Base-by-base conservation (phyloP, 2,797 vertebrate genomes). In the Protonibea diacanthus region DNA sequence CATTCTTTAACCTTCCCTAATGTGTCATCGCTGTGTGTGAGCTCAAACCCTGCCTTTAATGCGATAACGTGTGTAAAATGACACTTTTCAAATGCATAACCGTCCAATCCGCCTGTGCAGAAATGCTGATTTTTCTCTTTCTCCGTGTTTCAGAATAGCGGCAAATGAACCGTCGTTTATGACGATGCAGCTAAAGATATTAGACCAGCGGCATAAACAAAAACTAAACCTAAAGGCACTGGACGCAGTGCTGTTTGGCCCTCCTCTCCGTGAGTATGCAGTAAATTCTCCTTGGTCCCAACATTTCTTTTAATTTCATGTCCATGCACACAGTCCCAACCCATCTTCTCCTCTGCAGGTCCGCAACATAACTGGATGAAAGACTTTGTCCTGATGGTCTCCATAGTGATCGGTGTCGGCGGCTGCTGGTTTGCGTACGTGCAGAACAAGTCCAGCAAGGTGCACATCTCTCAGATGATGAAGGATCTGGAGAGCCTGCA, bases 391-490 rank as follows among this genome's bases (percentile, higher is more conserved):
- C 95, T 99, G 83, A 97, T 97, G 84, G 90, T 99, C 88, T 99
- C 98, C 90, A 99, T 99, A 82, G 96, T 99, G 87, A 98, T 99
- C 56, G 98, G 98, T 1, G 96, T 99, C 47, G 98, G 98, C 5
- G 98, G 98, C 84, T 99, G 98, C 95, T 99, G 98, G 98, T 99
- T 99, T 89, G 98, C 98, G 15, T 99, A 99, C 47, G 95, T 97
- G 15, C 98, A 99, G 91, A 99, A 98, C 94, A 98, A 97, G 89
- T 96, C 96, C 63, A 99, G 98, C 68, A 98, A 96, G 93, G 96
- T 99, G 84, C 98, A 99, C 91, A 95, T 99, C 87, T 96, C 96
- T 76, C 97, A 97, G 94, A 99, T 99, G 98, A 99, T 99, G 97
- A 99, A 96, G 94, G 98, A 99, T 67, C 93, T 99, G 91, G 98